Conservation (phyloP, 92 coral and sea anemone genomes). For the Palythoa grandiflora region DNA sequence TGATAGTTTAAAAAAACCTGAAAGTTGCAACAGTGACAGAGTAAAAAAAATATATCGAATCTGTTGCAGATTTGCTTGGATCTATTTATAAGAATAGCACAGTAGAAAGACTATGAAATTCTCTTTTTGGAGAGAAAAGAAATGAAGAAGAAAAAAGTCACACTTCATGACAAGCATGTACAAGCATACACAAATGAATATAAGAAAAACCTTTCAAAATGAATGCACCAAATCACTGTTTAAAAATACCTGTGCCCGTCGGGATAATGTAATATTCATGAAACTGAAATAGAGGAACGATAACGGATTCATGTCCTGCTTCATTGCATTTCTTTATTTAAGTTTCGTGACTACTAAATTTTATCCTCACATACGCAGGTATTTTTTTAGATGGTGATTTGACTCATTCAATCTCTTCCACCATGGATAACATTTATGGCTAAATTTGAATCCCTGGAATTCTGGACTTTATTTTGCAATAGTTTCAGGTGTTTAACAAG, state of each 20-base stretch:
- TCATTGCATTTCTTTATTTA: no score
- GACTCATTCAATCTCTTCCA: no score
- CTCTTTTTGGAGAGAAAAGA: conserved; percentile 23
- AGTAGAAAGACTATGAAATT: conserved; percentile 21
- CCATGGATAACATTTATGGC: no score
- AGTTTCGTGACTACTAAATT: no score
- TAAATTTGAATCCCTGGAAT: no score
- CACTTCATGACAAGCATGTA: conserved; percentile 22
- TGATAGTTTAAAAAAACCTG: conserved; percentile 9
- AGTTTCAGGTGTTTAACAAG: no score
- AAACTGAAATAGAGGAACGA: neutral
- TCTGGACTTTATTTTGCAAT: no score
- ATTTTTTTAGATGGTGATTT: no score
- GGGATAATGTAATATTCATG: conserved; percentile 6
- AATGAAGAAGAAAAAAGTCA: conserved; percentile 18
- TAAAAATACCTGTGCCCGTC: conserved; percentile 7
- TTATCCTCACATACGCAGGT: no score
- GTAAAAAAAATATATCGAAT: conserved; percentile 7
- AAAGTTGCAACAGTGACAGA: conserved; percentile 11
- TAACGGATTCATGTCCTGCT: neutral
- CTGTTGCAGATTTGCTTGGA: conserved; percentile 15
- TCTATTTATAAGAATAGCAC: conserved; percentile 26
- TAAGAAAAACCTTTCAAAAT: conserved; percentile 12
- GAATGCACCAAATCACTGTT: conserved; percentile 9
- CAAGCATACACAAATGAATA: conserved; percentile 7